Evolutionary conservation across 1,140 invertebrate species (phyloP), one percentile per base, ranked within the genome.

Genomic region (Drosophila truncata): DNA sequence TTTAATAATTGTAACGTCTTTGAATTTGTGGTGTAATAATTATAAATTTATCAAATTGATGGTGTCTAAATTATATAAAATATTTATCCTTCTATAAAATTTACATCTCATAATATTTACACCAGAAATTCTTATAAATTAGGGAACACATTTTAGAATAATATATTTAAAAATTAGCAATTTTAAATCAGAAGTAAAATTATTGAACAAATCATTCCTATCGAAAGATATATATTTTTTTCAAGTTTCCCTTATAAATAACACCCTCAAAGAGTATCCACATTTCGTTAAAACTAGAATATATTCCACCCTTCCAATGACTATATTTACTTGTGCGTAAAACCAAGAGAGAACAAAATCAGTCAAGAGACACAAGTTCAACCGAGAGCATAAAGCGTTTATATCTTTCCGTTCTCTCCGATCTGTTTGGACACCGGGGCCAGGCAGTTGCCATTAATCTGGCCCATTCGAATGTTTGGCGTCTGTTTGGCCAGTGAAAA

Each of bases 401-500:
- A 65, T 60, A 70, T 73, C 33, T 49, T 52, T 81, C 47, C 66
- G 73, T 88, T 65, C 64, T 62, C 80, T 65, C 49, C 50, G 84
- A 41, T 67, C 63, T 11, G 67, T 74, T 52, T 64, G 67, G 64
- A 80, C 50, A 58, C 39, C 70, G 39, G 52, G 18, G 14, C 50
- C 31, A 35, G 52, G 52, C 20, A 67, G 62, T 55, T 20, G 47
- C 57, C 75, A 72, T 65, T 72, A 70, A 79, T 85, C 69, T 59
- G 37, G 58, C 55, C 39, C 39, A 63, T 59, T 33, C 39, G 71
- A 78, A 88, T 88, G 80, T 86, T 86, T 82, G 82, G 69, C 78
- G 74, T 82, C 64, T 72, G 61, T 83, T 84, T 84, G 84, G 67
- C 78, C 82, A 85, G 78, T 65, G 83, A 87, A 71, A 64, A 71